phyloP scores from a whole-genome alignment of 1,140 invertebrate genomes.

The Adelges cooleyi region DNA sequence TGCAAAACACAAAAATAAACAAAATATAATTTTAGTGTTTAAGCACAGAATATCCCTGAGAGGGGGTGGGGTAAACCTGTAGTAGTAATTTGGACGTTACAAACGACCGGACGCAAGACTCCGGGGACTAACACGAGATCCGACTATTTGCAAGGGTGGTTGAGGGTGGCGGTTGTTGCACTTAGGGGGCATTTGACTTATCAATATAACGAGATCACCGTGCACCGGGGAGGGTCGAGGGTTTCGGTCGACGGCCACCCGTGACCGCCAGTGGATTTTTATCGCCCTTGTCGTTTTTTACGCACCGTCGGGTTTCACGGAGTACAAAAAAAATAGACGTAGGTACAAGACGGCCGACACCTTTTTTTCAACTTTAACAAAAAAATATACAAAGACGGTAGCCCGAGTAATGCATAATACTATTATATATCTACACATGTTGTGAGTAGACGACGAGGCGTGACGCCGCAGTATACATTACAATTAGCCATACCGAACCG shows the following conservation, averaged over 20 bases:
- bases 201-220: background rate
- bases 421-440: background rate
- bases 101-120: background rate
- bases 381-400: too few species aligned
- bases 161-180: too few species aligned
- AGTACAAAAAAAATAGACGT: background rate
- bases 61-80: conserved; percentile 2
- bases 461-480: background rate
- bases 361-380: background rate
- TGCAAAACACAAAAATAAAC: conserved; percentile 7
- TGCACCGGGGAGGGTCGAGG: background rate
- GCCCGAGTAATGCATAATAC: background rate
- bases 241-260: conserved; percentile 2
- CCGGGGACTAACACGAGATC: too few species aligned
- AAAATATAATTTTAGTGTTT: conserved; percentile 3
- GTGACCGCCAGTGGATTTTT: background rate
- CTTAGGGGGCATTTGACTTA: too few species aligned
- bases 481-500: too few species aligned
- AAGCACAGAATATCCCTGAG: too few species aligned
- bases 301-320: background rate
- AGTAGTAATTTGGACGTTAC: conserved; percentile 16
- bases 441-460: background rate
- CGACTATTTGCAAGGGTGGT: too few species aligned
- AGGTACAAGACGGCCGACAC: too few species aligned
- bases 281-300: conserved; percentile 5